Percentiles rank a stretch among this genome's conserved stretches.
phyloP scores from a whole-genome alignment of 2,113 vertebrate genomes.

The Ochotona princeps region DNA sequence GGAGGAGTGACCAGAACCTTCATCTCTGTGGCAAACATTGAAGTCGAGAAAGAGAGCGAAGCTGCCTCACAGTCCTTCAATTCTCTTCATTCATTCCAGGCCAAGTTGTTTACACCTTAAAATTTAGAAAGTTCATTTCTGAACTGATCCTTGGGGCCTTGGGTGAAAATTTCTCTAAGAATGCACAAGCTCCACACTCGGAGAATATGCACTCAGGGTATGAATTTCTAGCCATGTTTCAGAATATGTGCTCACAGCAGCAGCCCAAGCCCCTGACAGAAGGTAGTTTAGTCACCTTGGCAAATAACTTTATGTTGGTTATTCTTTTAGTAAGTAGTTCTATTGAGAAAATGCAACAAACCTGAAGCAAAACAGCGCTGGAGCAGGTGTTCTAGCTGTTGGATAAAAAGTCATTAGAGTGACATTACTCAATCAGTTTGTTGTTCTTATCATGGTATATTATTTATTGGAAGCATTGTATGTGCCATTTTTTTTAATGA shows the following conservation, averaged over 20 bases:
- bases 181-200: background rate
- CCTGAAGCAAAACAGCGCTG: background rate
- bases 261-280: background rate
- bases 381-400: conserved; percentile 67
- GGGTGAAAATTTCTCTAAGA: conserved; percentile 10
- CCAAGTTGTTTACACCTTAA: background rate
- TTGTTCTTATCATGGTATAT: conserved; percentile 77
- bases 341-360: conserved; percentile 41
- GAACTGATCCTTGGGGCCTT: background rate
- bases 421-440: conserved; percentile 70
- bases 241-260: background rate
- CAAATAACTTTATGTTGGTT: background rate
- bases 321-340: background rate
- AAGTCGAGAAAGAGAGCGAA: background rate
- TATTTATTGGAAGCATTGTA: conserved; percentile 79
- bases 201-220: background rate
- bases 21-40: background rate
- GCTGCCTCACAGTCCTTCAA: background rate
- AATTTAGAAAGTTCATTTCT: background rate
- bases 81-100: background rate
- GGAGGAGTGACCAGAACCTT: background rate
- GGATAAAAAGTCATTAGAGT: conserved; percentile 69
- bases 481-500: conserved; percentile 57
- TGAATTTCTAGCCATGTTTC: background rate
- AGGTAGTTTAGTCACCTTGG: background rate